Evolutionary conservation across 1,140 invertebrate species (phyloP), one percentile per base, ranked within the genome.

Genomic region (Anastatus disparis): DNA sequence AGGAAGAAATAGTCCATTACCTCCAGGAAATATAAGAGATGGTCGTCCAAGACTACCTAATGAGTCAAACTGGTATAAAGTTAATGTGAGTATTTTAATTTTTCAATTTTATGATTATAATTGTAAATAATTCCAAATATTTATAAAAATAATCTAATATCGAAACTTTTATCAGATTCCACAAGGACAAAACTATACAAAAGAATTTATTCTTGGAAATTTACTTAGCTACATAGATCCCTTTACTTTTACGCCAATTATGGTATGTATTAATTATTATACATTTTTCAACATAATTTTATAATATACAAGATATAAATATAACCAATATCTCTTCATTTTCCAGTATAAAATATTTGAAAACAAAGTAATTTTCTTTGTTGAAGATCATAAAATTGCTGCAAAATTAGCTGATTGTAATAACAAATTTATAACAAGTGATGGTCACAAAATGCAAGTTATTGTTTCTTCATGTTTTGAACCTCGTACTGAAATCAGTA

Each of bases 171-270:
- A 82, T 8, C 50, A 91, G 89, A 89, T 94, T 74, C 90, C 91
- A 22, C 90, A 89, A 84, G 92, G 92, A 38, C 87, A 90, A 9
- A 92, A 92, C 79, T 93, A 93, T 80, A 89, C 90, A 1, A 93
- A 92, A 79, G 88, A 90, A 29, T 89, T 89, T 62, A 61, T 94
- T 1, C 72, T 93, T 48, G 88, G 87, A 62, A 86, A 86, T 22
- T 76, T 94, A 1, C 76, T 89, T 17, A 89, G 87, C 3, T 87
- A 87, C 35, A 82, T 93, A 35, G 85, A 88, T 24, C 92, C 92
- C 3, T 86, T 89, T 22, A 81, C 88, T 7, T 91, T 94, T 72
- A 85, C 89, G 53, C 92, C 93, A 3, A 82, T 88, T 63, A 82
- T 82, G 75, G 89, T 89, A 82, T 85, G 78, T 81, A 65, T 35